Evolutionary conservation across 2,888 invertebrate species (phyloP).

Genomic region (Pollenia amentaria): DNA sequence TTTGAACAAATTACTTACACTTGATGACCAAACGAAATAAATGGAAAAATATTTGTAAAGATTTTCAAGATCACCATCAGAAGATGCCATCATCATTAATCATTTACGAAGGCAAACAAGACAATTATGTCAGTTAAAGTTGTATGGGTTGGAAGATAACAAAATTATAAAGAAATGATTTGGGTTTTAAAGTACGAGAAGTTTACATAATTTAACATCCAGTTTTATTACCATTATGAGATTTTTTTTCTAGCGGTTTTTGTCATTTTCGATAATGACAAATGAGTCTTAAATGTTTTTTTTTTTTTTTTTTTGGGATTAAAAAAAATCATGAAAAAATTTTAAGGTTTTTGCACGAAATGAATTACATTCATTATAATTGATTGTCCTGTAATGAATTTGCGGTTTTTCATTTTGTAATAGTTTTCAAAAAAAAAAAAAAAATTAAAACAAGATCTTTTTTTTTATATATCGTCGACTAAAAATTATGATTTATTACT

Average conservation of each 20-base stretch:
- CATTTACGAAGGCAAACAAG: constrained; percentile 41
- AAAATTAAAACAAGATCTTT: too few species aligned
- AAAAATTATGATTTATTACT: too few species aligned
- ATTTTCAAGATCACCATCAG: constrained; percentile 27
- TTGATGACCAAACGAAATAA: constrained; percentile 50
- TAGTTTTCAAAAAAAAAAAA: too few species aligned
- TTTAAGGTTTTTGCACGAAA: too few species aligned
- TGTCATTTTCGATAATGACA: too few species aligned
- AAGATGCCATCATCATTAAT: constrained; percentile 52
- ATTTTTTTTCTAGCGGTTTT: background rate
- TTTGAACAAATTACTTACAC: constrained; percentile 65
- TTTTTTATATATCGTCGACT: too few species aligned
- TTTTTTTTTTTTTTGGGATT: too few species aligned
- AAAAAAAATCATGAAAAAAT: too few species aligned
- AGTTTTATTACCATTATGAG: background rate
- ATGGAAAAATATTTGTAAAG: background rate
- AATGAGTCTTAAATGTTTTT: too few species aligned
- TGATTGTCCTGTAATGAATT: too few species aligned
- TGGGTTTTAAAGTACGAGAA: background rate
- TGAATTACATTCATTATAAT: too few species aligned
- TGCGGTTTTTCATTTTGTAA: too few species aligned
- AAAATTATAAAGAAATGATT: background rate
- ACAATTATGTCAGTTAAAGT: constrained; percentile 57
- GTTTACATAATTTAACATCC: background rate
- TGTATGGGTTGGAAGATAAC: background rate